These are phyloP conservation scores for Aphis craccivora DNA, from an alignment of 1,140 invertebrate species.

Conservation along the genomic window DNA sequence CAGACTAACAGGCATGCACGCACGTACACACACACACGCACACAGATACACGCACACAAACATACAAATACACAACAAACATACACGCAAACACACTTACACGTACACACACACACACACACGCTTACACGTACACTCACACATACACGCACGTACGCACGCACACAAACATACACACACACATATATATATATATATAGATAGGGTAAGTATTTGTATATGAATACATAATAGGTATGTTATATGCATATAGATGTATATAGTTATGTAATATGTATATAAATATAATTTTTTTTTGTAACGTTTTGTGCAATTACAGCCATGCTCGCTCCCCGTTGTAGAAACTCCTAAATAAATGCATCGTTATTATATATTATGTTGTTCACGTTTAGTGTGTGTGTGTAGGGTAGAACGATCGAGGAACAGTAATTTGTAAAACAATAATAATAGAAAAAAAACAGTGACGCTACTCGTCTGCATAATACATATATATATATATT, in stretches of 20 bases:
- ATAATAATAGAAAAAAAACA: slow-evolving; percentile 28
- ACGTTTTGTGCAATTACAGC: slow-evolving; percentile 59
- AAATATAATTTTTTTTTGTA: slow-evolving; percentile 59
- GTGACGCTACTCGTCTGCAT: slow-evolving; percentile 53
- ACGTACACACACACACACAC: background rate
- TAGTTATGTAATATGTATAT: slow-evolving; percentile 39
- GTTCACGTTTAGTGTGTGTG: slow-evolving; percentile 23
- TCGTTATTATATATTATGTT: background rate
- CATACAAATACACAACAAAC: background rate
- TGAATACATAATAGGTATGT: background rate
- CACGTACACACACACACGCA: background rate
- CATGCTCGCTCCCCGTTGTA: slow-evolving; percentile 38
- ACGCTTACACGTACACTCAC: background rate
- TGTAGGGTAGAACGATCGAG: slow-evolving; percentile 19
- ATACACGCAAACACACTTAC: background rate
- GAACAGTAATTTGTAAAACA: slow-evolving; percentile 42
- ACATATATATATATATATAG: background rate
- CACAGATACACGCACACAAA: background rate
- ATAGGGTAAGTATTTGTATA: background rate
- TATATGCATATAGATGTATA: slow-evolving; percentile 24
- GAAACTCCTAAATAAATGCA: slow-evolving; percentile 42
- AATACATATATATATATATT: slow-evolving; percentile 41
- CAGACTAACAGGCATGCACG: background rate
- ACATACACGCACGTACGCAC: background rate
- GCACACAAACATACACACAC: background rate